Evolutionary conservation across 30 jellyfish, hydroid and myxozoan genomes (phyloP).

Genomic region (Nemopilema nomurai): DNA sequence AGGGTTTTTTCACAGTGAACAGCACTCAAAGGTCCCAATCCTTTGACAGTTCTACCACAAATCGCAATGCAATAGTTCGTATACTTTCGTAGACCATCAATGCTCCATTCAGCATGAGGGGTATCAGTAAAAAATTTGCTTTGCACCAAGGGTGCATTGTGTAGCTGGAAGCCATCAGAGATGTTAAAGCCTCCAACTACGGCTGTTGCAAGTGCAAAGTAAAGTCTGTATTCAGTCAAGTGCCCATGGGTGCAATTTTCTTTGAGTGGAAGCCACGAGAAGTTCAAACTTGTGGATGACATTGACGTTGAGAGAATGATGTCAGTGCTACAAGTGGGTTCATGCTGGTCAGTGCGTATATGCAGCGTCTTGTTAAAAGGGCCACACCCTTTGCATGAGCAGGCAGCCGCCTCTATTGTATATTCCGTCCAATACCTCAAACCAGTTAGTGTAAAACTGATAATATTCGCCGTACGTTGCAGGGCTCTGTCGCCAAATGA

Average conservation of each 20-base stretch:
- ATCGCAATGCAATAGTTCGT: constrained; percentile 43
- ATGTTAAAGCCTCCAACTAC: neutral
- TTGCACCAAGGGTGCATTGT: neutral
- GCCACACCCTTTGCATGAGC: constrained; percentile 68
- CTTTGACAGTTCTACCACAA: constrained; percentile 35
- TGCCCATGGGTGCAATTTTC: constrained; percentile 47
- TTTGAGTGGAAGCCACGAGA: constrained; percentile 37
- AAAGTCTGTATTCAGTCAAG: constrained; percentile 14
- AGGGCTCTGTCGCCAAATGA: neutral
- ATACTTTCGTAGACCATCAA: constrained; percentile 36
- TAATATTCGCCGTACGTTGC: constrained; percentile 17
- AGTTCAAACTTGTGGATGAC: constrained; percentile 25
- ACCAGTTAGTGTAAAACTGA: constrained; percentile 1
- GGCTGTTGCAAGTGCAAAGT: constrained; percentile 26
- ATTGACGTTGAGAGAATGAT: neutral
- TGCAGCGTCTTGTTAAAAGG: neutral
- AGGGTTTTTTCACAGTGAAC: constrained; percentile 17
- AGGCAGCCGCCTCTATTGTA: constrained; percentile 45
- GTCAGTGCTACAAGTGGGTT: constrained; percentile 46
- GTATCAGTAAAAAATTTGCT: neutral
- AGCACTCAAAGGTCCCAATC: constrained; percentile 41
- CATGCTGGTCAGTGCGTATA: constrained; percentile 40
- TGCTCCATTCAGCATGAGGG: neutral
- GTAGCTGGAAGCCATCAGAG: neutral
- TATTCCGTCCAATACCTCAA: constrained; percentile 50